Evolutionary conservation across 2,888 invertebrate genomes (phyloP).

Genomic region (Lymantria dispar): DNA sequence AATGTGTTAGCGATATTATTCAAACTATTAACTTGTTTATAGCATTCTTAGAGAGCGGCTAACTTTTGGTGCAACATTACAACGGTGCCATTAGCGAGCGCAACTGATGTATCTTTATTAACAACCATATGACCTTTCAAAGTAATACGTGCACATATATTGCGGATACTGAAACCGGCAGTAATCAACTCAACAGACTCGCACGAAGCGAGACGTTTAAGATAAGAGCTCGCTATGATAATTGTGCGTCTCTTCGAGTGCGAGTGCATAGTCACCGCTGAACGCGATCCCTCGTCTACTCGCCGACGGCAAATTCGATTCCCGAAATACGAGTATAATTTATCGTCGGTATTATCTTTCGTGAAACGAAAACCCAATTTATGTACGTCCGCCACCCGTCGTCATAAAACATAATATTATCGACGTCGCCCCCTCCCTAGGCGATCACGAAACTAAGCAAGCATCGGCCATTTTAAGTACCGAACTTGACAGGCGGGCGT

Average conservation of each 20-base stretch:
- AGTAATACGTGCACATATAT: constrained; percentile 32
- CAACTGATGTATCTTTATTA: constrained; percentile 23
- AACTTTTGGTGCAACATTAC: neutral
- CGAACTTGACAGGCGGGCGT: constrained; percentile 66
- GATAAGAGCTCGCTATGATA: constrained; percentile 53
- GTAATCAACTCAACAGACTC: constrained; percentile 36
- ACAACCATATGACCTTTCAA: constrained; percentile 35
- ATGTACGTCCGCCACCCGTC: constrained; percentile 64
- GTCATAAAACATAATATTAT: constrained; percentile 80
- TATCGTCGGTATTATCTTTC: constrained; percentile 71
- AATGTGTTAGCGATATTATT: no score
- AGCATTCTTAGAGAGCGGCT: no score
- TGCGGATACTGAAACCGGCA: constrained; percentile 23
- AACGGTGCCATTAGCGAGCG: constrained; percentile 17
- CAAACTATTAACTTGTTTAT: no score
- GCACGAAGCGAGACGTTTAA: constrained; percentile 45
- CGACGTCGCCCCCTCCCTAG: constrained; percentile 77
- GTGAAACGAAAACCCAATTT: constrained; percentile 77
- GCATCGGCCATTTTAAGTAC: constrained; percentile 76
- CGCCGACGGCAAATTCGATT: constrained; percentile 51
- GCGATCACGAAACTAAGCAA: constrained; percentile 79
- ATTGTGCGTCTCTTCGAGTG: no score
- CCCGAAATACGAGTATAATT: constrained; percentile 67
- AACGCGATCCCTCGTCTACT: no score
- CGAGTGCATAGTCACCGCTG: no score